Evolutionary conservation across 1,140 invertebrate genomes (phyloP).

Genomic region (Atta cephalotes): DNA sequence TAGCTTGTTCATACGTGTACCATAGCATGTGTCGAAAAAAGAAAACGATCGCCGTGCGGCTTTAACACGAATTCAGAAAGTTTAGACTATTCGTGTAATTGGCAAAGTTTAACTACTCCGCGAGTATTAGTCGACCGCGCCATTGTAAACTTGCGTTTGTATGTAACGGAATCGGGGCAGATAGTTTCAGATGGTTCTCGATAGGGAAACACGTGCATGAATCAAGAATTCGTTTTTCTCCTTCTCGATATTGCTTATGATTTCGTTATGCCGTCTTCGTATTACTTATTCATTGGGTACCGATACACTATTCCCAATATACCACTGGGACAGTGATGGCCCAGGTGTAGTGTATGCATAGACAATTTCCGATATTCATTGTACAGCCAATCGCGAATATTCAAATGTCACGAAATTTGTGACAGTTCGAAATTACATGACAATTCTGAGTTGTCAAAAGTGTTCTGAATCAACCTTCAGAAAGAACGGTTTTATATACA

Average conservation of each 20-base stretch:
- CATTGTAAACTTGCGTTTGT: constrained; percentile 1
- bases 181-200: neutral
- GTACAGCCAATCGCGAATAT: neutral
- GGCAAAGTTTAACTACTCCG: constrained; percentile 40
- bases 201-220: neutral
- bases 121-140: constrained; percentile 18
- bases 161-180: constrained; percentile 23
- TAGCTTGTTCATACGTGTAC: neutral
- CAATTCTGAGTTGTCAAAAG: neutral
- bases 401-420: no score
- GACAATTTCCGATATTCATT: neutral
- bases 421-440: neutral
- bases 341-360: neutral
- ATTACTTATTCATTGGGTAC: neutral
- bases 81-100: constrained; percentile 65
- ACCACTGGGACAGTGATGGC: neutral
- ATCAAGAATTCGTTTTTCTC: neutral
- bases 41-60: neutral
- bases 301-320: neutral
- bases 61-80: constrained; percentile 31
- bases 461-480: no score
- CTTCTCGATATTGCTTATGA: neutral
- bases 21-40: constrained; percentile 18
- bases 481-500: no score
- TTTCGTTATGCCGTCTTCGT: constrained; percentile 11